Percentiles rank a stretch among this genome's conserved stretches.
Conservation (phyloP, 2,888 invertebrate species). For the Limenitis camilla region DNA sequence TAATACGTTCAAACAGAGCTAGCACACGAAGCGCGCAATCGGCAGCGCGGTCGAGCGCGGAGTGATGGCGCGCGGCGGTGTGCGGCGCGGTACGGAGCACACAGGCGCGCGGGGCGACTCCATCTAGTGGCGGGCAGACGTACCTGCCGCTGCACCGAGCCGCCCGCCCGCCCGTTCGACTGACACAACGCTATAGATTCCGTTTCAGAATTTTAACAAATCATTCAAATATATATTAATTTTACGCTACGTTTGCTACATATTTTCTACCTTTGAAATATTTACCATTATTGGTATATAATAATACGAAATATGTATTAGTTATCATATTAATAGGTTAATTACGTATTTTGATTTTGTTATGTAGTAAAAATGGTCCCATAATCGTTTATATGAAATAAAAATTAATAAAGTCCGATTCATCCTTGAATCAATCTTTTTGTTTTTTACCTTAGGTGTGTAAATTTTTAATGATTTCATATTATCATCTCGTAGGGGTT, state of each 20-base stretch:
- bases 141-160: slow-evolving; percentile 29
- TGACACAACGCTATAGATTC: slow-evolving; percentile 27
- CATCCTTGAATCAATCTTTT: no score
- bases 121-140: slow-evolving; percentile 65
- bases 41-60: slow-evolving; percentile 70
- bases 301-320: no score
- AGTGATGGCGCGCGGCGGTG: slow-evolving; percentile 58
- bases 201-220: slow-evolving; percentile 2
- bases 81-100: slow-evolving; percentile 51
- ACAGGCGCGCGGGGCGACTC: slow-evolving; percentile 52
- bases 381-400: no score
- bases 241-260: neutral
- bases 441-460: no score
- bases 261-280: neutral
- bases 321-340: no score
- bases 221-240: neutral
- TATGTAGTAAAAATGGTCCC: no score
- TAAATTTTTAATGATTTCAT: neutral
- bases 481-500: slow-evolving; percentile 39
- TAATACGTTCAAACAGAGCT: slow-evolving; percentile 40
- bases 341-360: no score
- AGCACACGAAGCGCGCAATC: slow-evolving; percentile 62
- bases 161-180: slow-evolving; percentile 48
- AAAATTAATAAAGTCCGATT: no score
- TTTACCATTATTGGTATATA: neutral